phyloP scores from a whole-genome alignment of 2,113 vertebrate genomes.

The Boulengeromyrus knoepffleri region DNA sequence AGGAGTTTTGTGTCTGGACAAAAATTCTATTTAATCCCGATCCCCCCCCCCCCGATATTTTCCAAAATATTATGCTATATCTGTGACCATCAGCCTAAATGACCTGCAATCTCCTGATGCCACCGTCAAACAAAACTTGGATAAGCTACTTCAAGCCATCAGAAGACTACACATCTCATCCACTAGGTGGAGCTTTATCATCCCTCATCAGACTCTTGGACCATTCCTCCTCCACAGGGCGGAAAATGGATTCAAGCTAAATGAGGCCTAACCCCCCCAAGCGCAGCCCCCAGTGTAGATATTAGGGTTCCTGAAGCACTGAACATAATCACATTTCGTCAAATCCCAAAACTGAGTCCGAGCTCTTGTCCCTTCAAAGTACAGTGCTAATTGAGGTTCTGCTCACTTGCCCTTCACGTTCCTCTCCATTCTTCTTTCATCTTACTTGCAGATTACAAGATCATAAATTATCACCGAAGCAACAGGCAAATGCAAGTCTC shows the following conservation, averaged over 20 bases:
- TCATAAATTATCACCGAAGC: background rate
- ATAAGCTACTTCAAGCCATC: background rate
- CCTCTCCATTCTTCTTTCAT: background rate
- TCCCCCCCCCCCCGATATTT: background rate
- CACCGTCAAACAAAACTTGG: background rate
- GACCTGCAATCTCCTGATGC: background rate
- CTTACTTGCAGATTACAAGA: background rate
- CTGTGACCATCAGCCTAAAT: background rate
- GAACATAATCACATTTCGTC: slow-evolving; percentile 46
- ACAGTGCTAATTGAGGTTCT: slow-evolving; percentile 43
- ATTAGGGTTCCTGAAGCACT: slow-evolving; percentile 32
- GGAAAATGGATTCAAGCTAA: slow-evolving; percentile 21
- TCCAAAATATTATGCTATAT: background rate
- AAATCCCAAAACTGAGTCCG: slow-evolving; percentile 47
- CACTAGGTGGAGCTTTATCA: slow-evolving; percentile 1
- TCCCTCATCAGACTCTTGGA: background rate
- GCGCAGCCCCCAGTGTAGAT: slow-evolving; percentile 35
- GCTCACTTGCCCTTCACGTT: slow-evolving; percentile 5
- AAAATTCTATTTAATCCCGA: background rate
- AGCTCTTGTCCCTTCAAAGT: slow-evolving; percentile 28
- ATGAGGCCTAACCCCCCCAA: background rate
- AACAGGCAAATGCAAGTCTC: background rate
- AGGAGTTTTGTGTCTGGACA: background rate
- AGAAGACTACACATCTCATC: background rate
- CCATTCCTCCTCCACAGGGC: background rate